Conservation (phyloP, 2,888 invertebrate genomes). For the Drosophila meridionalis region DNA sequence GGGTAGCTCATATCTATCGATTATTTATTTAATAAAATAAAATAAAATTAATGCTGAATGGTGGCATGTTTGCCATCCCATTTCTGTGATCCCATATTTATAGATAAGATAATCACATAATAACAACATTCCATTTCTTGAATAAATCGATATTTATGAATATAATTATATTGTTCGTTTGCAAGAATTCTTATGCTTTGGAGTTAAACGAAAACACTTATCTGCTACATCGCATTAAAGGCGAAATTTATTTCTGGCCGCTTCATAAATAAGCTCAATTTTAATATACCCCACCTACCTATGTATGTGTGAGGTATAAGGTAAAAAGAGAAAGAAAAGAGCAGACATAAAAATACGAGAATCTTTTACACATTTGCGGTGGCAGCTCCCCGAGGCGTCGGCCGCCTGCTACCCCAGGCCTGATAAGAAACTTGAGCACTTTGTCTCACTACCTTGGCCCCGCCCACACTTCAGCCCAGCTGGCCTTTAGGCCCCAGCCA, state of each 20-base stretch:
- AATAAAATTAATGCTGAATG: too few relatives aligned
- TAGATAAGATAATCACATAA: too few relatives aligned
- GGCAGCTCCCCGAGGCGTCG: slow-evolving; percentile 10
- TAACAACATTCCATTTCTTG: too few relatives aligned
- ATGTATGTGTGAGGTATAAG: background rate
- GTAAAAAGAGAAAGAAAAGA: slow-evolving; percentile 1
- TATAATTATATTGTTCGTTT: background rate
- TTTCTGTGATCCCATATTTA: too few relatives aligned
- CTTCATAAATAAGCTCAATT: background rate
- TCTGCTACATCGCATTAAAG: background rate
- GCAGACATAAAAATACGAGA: slow-evolving; percentile 42
- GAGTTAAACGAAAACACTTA: background rate
- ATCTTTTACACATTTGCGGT: slow-evolving; percentile 48
- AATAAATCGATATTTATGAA: background rate
- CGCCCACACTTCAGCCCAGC: slow-evolving; percentile 16
- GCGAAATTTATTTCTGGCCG: background rate
- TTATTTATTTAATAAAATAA: too few relatives aligned
- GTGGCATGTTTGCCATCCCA: too few relatives aligned
- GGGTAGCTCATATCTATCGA: background rate
- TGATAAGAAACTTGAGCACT: slow-evolving; percentile 62
- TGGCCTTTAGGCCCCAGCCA: slow-evolving; percentile 28
- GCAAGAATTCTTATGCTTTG: background rate
- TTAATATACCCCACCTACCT: background rate
- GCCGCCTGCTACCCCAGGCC: background rate
- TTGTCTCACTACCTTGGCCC: slow-evolving; percentile 20